A percentile compares a stretch with the other conserved stretches of the same genome.
phyloP scores from a whole-genome alignment of 2,113 vertebrate species.

The Butorides virescens region DNA sequence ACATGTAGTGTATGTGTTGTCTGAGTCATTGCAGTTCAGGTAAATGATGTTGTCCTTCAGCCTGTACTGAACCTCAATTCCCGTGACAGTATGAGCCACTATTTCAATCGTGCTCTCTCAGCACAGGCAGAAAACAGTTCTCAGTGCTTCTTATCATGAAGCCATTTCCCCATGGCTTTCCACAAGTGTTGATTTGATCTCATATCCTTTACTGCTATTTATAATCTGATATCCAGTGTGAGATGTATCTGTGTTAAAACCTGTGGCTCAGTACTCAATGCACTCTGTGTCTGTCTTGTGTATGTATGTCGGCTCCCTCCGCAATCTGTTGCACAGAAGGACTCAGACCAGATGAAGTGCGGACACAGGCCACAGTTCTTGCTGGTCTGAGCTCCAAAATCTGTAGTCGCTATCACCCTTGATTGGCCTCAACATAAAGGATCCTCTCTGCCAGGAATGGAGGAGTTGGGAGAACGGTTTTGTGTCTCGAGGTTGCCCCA shows the following conservation, averaged over 20 bases:
- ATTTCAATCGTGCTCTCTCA: background rate
- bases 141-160: background rate
- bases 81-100: background rate
- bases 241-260: background rate
- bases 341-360: background rate
- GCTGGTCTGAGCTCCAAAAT: background rate
- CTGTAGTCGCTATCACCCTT: background rate
- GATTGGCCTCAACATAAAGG: too few relatives aligned
- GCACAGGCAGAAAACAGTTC: background rate
- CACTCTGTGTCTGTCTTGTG: background rate
- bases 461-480: background rate
- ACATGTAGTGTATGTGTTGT: background rate
- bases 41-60: background rate
- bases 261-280: background rate
- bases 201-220: background rate
- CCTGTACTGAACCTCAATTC: background rate
- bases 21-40: background rate
- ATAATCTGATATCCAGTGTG: background rate
- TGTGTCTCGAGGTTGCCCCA: background rate
- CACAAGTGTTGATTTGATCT: background rate
- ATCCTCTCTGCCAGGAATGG: background rate
- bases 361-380: fast-evolving
- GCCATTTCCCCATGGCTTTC: background rate
- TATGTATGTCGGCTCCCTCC: background rate
- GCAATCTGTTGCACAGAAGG: background rate